Evolutionary conservation across 2,797 vertebrate genomes (phyloP).

Genomic region (Enteromius treurensis): DNA sequence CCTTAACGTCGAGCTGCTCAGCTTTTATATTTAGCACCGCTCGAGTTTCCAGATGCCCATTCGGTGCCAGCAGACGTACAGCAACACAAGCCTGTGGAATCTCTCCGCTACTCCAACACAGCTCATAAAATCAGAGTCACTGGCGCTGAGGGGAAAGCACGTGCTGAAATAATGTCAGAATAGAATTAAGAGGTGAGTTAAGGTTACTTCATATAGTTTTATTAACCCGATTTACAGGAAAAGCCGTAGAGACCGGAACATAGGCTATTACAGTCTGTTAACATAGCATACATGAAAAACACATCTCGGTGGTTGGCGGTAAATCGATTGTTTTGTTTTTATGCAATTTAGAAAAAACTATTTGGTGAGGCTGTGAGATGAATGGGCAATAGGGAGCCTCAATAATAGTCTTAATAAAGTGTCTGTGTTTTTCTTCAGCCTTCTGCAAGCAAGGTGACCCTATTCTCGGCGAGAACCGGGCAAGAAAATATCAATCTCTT

Average conservation of each 20-base stretch:
- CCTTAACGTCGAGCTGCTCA: slow-evolving; percentile 58
- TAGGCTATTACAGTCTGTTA: neutral
- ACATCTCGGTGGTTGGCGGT: neutral
- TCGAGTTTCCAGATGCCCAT: slow-evolving; percentile 72
- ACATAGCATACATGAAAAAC: neutral
- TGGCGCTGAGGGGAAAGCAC: neutral
- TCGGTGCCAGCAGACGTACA: slow-evolving; percentile 62
- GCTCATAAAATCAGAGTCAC: neutral
- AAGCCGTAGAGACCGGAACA: neutral
- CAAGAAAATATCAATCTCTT: slow-evolving; percentile 42
- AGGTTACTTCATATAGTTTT: slow-evolving; percentile 5
- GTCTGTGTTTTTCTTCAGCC: slow-evolving; percentile 40
- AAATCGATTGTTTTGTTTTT: neutral
- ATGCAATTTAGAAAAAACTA: neutral
- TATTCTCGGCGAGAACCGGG: slow-evolving; percentile 32
- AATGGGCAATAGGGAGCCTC: neutral
- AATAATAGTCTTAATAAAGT: neutral
- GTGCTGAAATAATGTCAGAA: neutral
- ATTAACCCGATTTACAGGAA: neutral
- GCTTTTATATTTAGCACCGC: slow-evolving; percentile 79
- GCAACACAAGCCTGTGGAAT: slow-evolving; percentile 60
- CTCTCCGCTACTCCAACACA: slow-evolving; percentile 11
- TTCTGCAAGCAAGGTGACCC: slow-evolving; percentile 59
- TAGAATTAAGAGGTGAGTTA: slow-evolving; percentile 27
- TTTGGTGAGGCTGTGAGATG: neutral